Percentiles rank a stretch among this genome's conserved stretches.
These are phyloP conservation scores for Isichthys henryi DNA, from an alignment of 2,113 vertebrate species.

Conservation along the genomic window DNA sequence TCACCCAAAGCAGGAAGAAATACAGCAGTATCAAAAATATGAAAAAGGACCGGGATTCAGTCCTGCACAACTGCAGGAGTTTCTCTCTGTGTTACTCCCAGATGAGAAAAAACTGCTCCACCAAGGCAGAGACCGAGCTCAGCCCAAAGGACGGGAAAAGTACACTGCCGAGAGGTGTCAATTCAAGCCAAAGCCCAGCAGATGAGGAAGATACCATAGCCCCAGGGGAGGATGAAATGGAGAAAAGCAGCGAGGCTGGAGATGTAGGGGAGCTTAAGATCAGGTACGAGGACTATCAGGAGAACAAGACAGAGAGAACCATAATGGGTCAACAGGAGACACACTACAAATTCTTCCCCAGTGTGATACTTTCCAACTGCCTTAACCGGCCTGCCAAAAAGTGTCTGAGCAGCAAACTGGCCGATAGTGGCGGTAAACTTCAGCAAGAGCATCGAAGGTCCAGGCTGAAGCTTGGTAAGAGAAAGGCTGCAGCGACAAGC, in stretches of 20 bases:
- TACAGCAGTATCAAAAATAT: slow-evolving; percentile 79
- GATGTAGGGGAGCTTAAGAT: slow-evolving; percentile 91
- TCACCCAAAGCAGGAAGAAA: slow-evolving; percentile 72
- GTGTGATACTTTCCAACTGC: slow-evolving; percentile 96
- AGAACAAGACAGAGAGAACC: slow-evolving; percentile 84
- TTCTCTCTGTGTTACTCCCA: slow-evolving; percentile 71
- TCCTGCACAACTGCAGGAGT: slow-evolving; percentile 69
- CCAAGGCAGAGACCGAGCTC: slow-evolving; percentile 67
- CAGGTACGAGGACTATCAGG: slow-evolving; percentile 94
- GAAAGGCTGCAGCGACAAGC: slow-evolving; percentile 54
- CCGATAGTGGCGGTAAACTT: slow-evolving; percentile 60
- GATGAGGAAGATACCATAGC: slow-evolving; percentile 39
- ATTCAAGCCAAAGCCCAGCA: slow-evolving; percentile 38
- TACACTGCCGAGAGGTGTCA: slow-evolving; percentile 43
- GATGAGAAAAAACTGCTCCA: slow-evolving; percentile 65
- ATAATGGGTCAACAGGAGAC: slow-evolving; percentile 89
- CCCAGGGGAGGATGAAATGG: slow-evolving; percentile 40
- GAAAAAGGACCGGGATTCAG: slow-evolving; percentile 69
- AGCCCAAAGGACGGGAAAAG: slow-evolving; percentile 67
- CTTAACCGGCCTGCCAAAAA: slow-evolving; percentile 77
- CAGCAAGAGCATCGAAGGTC: slow-evolving; percentile 70
- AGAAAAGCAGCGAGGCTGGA: slow-evolving; percentile 66
- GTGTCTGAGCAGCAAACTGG: slow-evolving; percentile 45
- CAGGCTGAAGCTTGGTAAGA: slow-evolving; percentile 76
- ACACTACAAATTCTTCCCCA: slow-evolving; percentile 97